Evolutionary conservation across 2,113 vertebrate genomes (phyloP).

Genomic region (Apteryx owenii): DNA sequence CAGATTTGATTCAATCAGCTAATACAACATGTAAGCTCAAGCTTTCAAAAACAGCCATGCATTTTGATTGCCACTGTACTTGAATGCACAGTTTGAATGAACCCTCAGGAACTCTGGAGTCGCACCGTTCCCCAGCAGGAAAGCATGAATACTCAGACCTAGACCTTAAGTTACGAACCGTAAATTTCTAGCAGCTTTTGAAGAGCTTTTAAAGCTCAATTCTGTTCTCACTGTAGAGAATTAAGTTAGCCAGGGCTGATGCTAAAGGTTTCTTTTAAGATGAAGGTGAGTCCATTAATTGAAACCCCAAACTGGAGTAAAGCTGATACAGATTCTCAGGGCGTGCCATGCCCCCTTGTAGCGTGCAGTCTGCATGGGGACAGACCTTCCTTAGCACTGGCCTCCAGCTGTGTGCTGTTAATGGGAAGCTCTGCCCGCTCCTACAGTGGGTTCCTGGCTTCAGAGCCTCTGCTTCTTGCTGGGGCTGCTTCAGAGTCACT

Average conservation of each 20-base stretch:
- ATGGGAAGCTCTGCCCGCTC: background rate
- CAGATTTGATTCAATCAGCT: background rate
- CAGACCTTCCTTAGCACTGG: background rate
- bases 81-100: background rate
- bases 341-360: background rate
- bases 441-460: background rate
- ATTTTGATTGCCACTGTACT: background rate
- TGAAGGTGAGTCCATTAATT: background rate
- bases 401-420: background rate
- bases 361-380: background rate
- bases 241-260: background rate
- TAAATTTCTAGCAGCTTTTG: background rate
- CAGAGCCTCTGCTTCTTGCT: background rate
- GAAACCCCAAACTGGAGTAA: background rate
- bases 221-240: background rate
- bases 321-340: background rate
- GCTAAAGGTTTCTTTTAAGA: background rate
- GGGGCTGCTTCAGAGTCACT: background rate
- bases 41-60: background rate
- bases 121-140: background rate
- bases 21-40: background rate
- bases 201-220: background rate
- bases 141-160: background rate
- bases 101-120: fast-evolving
- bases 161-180: background rate